Conservation (phyloP, 2,113 vertebrate species). For the Amazona guildingii region DNA sequence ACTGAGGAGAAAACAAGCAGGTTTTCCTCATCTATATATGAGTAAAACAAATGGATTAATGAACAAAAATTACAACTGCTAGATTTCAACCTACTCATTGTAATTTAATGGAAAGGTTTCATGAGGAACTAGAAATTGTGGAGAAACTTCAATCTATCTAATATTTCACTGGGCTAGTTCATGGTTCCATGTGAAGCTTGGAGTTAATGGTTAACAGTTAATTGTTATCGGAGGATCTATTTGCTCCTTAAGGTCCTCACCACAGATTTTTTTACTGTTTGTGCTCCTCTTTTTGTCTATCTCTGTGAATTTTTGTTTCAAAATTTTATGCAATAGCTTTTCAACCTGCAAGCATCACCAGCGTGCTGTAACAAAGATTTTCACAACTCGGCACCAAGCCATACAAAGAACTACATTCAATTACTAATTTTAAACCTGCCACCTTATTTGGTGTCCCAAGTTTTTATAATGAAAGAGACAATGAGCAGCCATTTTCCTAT, state of each 20-base stretch:
- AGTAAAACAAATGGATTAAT: background rate
- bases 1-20: rapidly evolving
- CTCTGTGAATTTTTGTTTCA: background rate
- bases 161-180: background rate
- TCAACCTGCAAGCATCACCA: background rate
- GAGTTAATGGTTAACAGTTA: background rate
- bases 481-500: background rate
- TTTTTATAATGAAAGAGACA: background rate
- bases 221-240: background rate
- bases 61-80: background rate
- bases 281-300: background rate
- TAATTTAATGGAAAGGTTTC: background rate
- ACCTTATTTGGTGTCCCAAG: background rate
- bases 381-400: background rate
- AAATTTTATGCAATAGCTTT: background rate
- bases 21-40: background rate
- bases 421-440: background rate
- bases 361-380: background rate
- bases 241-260: background rate
- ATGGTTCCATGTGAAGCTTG: background rate
- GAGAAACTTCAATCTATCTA: background rate
- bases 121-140: background rate
- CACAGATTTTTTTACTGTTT: background rate
- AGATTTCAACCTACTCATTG: background rate
- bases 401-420: background rate